Conservation (phyloP, 2,797 vertebrate species). For the Enteromius treurensis region DNA sequence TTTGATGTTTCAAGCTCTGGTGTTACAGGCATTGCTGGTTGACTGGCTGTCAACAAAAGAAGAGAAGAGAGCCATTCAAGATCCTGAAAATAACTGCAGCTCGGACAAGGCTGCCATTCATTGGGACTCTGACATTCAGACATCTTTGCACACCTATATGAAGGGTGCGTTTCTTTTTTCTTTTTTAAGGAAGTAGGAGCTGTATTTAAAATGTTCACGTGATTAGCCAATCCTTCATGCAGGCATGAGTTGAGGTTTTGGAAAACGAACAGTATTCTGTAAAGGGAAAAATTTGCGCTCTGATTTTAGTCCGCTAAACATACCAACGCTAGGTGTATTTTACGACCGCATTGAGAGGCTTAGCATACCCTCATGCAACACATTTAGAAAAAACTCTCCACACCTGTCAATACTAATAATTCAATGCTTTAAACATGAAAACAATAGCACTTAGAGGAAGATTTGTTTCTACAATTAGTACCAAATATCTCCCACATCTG, state of each 20-base stretch:
- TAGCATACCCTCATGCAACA: constrained; percentile 5
- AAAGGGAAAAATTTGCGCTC: background rate
- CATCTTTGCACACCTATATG: constrained; percentile 79
- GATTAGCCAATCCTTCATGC: constrained; percentile 65
- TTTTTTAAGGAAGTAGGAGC: constrained; percentile 75
- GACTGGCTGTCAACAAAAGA: constrained; percentile 85
- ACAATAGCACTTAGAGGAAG: background rate
- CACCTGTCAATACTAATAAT: constrained; percentile 38
- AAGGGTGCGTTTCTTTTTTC: constrained; percentile 76
- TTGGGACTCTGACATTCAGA: constrained; percentile 78
- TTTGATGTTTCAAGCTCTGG: constrained; percentile 81
- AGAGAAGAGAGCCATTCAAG: constrained; percentile 82
- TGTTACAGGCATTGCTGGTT: constrained; percentile 85
- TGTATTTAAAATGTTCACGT: constrained; percentile 69
- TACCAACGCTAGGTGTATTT: constrained; percentile 16
- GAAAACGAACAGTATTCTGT: background rate
- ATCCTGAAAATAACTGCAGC: constrained; percentile 77
- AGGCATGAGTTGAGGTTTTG: constrained; percentile 45
- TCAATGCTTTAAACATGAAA: background rate
- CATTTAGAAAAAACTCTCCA: constrained; percentile 16
- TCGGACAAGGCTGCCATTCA: constrained; percentile 78
- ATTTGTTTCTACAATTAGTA: constrained; percentile 13
- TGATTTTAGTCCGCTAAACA: constrained; percentile 2
- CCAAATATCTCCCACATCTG: constrained; percentile 16
- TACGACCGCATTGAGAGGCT: constrained; percentile 29